Evolutionary conservation across 2,797 vertebrate species (phyloP).

Genomic region (Coilia nasus): DNA sequence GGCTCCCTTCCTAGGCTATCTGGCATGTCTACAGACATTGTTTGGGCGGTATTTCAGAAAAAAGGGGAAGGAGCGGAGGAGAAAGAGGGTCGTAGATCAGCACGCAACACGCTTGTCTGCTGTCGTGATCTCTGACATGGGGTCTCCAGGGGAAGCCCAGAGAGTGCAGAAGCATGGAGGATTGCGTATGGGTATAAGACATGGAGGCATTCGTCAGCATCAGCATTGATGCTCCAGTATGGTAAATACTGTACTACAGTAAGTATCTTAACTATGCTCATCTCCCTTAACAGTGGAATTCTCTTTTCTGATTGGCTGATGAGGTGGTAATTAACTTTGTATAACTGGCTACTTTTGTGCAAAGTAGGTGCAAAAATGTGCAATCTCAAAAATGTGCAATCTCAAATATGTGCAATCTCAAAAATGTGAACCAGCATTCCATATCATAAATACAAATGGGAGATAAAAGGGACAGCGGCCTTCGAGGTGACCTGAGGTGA

Average conservation of each 20-base stretch:
- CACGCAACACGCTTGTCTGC: constrained; percentile 30
- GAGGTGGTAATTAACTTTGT: no score
- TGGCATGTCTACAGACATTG: neutral
- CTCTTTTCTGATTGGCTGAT: no score
- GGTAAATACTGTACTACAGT: no score
- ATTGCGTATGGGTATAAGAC: neutral
- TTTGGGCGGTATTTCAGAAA: neutral
- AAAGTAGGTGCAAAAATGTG: no score
- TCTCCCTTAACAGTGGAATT: no score
- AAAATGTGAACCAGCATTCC: no score
- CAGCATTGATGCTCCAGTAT: neutral
- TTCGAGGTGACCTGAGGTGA: no score
- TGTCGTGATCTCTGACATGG: constrained; percentile 31
- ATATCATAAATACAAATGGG: no score
- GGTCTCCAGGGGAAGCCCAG: neutral
- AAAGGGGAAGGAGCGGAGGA: constrained; percentile 23
- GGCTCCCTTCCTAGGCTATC: constrained; percentile 27
- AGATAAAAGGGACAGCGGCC: no score
- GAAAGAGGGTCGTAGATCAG: constrained; percentile 38
- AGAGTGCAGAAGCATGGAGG: neutral
- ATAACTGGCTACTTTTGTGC: no score
- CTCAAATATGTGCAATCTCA: no score
- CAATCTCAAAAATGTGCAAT: no score
- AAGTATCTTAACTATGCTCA: neutral
- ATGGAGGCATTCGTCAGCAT: neutral